Percentiles rank a stretch among this genome's conserved stretches.
phyloP scores from a whole-genome alignment of 2,797 vertebrate species.

The Pipistrellus pygmaeus region DNA sequence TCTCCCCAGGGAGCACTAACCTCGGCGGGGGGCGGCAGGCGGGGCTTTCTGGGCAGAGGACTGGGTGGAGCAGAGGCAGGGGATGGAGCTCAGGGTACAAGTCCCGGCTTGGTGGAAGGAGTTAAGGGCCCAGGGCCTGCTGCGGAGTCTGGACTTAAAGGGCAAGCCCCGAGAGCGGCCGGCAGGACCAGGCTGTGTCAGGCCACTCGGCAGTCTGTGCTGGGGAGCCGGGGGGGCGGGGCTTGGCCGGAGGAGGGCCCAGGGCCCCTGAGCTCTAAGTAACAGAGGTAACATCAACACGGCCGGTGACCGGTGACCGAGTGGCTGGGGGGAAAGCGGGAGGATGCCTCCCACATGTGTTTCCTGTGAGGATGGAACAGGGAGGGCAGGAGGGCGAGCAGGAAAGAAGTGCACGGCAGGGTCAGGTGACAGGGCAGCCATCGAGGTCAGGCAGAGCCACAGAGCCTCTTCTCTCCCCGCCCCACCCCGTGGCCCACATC shows the following conservation, averaged over 20 bases:
- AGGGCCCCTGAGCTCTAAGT: not conserved
- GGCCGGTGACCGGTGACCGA: not conserved
- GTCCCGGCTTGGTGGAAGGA: conserved; percentile 1
- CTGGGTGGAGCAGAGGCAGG: not conserved
- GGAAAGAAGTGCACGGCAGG: not conserved
- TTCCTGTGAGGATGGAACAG: not conserved
- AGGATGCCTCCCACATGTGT: not conserved
- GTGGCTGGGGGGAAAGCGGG: not conserved
- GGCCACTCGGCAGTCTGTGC: not conserved
- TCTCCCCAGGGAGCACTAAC: not conserved
- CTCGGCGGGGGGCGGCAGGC: not conserved
- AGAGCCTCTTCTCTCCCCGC: not conserved
- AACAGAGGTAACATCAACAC: conserved; percentile 27
- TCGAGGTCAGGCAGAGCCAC: not conserved
- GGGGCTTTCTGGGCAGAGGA: not conserved
- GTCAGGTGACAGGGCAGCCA: not conserved
- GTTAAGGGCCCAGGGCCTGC: not conserved
- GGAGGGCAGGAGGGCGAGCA: not conserved
- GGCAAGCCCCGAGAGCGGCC: not conserved
- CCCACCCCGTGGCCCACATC: not conserved
- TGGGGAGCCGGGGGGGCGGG: not conserved
- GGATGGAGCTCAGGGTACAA: not conserved
- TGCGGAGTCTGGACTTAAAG: not conserved
- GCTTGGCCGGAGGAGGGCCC: not conserved
- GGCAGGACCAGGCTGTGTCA: conserved; percentile 55